phyloP scores from a whole-genome alignment of 2,113 vertebrate genomes.

The Pseudolaguvia tuberculata region DNA sequence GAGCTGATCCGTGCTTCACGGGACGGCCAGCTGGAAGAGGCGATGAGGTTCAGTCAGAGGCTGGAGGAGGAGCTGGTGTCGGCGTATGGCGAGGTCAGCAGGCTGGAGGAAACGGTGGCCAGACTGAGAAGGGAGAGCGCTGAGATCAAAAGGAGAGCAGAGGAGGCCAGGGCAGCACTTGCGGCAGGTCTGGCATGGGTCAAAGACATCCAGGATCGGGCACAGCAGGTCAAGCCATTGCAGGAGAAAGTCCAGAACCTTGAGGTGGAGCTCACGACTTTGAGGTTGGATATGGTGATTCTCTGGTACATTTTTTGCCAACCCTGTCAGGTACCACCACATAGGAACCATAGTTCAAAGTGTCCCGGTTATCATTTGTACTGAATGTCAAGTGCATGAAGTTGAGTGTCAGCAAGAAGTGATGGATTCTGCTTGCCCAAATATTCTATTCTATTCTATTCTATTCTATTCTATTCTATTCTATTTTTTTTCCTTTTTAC shows the following conservation, averaged over 20 bases:
- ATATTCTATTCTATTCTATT: no score
- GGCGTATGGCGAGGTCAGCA: slow-evolving; percentile 58
- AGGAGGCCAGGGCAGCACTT: slow-evolving; percentile 67
- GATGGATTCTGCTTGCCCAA: no score
- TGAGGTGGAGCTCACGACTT: slow-evolving; percentile 57
- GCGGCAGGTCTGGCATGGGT: slow-evolving; percentile 62
- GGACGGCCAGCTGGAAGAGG: slow-evolving; percentile 71
- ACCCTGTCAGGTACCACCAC: no score
- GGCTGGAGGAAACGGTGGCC: slow-evolving; percentile 52
- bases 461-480: no score
- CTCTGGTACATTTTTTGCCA: neutral
- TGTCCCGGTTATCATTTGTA: no score
- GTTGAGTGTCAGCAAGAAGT: no score
- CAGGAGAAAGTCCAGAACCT: slow-evolving; percentile 60
- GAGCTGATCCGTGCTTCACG: slow-evolving; percentile 68
- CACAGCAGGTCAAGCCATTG: slow-evolving; percentile 59
- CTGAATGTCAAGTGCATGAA: no score
- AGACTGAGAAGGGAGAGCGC: slow-evolving; percentile 61
- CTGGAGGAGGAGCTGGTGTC: slow-evolving; percentile 68
- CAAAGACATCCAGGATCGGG: slow-evolving; percentile 64
- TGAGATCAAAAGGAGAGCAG: slow-evolving; percentile 65
- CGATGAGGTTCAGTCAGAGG: slow-evolving; percentile 64
- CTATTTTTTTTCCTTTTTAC: no score
- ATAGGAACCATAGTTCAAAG: no score
- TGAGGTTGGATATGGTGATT: slow-evolving; percentile 54